Base-by-base conservation (phyloP, 2,888 invertebrate genomes). In the Tachina grossa region DNA sequence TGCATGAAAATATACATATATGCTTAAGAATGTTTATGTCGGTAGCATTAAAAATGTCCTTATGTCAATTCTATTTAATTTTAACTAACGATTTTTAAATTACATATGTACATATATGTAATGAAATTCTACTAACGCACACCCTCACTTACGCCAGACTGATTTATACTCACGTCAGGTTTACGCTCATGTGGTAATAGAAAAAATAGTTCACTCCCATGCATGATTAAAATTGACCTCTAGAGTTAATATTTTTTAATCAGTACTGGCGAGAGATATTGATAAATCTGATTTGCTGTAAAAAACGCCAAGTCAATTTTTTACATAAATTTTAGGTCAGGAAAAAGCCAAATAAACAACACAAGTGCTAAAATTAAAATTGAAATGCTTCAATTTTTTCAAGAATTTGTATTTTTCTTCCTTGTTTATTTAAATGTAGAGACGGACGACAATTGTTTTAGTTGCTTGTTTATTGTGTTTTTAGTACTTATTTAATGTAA, bases 401-500 rank as follows among this genome's bases (percentile, higher is more conserved):
- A 68, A 51, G 49, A 39, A 49, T 8, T 69, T 19, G 5, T 16
- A 55, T 68, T 53, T 53, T 19, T 57, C 41, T 75, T 75, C 22
- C 22, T 31, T 75, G 22, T 53, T 78, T 51, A 43, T 53, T 78
- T 61, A 45, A 69, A 45, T 63, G 31, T 47, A 19, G 47, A 16
- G 16, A 59, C 16, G n/a, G n/a, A 39, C 39, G 14, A n/a, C 11
- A 45, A 63, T 71, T 71, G 13, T 45, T 47, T 53, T 22, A 47
- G 9, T 59, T 59, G 43, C 19, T 13, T 14, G 9, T 41, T 49
- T 41, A 76, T 68, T 57, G 47, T 16, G 31, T 22, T 68, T 77
- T 45, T 53, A 45, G 49, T 22, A 68, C 43, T 75, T 22, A 68
- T n/a, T 75, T 22, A 43, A 19, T 63, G 51, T 75, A 65, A 53